phyloP scores from a whole-genome alignment of 2,113 vertebrate genomes.

The Propithecus coquereli region DNA sequence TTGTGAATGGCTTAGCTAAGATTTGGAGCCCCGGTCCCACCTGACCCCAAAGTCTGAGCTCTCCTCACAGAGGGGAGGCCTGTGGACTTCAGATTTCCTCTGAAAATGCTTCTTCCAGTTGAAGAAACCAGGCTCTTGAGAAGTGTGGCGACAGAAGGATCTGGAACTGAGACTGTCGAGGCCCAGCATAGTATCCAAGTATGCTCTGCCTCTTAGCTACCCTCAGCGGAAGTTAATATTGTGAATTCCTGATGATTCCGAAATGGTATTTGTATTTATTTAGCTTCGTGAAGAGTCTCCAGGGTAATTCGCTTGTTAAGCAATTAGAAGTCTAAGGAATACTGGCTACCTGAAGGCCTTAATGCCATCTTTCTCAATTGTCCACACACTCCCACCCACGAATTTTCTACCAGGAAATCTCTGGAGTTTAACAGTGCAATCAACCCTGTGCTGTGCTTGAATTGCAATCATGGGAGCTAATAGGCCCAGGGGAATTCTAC shows the following conservation, averaged over 20 bases:
- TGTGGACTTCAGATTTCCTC: neutral
- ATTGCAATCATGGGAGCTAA: neutral
- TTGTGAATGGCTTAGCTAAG: neutral
- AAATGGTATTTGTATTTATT: neutral
- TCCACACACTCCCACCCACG: fast-evolving
- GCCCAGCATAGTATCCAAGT: neutral
- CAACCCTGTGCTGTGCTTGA: neutral
- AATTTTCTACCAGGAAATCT: slow-evolving; percentile 16
- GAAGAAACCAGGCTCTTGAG: neutral
- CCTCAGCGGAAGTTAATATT: neutral
- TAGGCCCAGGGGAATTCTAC: neutral
- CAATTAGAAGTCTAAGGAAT: neutral
- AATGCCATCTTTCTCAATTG: neutral
- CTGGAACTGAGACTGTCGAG: neutral
- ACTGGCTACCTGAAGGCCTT: neutral
- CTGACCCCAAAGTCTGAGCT: neutral
- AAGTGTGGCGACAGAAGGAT: neutral
- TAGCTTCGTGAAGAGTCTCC: neutral
- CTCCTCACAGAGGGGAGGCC: neutral
- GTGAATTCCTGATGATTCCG: neutral
- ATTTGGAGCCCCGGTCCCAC: fast-evolving
- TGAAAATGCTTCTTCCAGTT: neutral
- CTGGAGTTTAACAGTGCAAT: neutral
- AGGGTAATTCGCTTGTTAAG: neutral
- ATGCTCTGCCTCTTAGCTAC: neutral